Conservation (phyloP, 2,888 invertebrate genomes). For the Dicycla oo region DNA sequence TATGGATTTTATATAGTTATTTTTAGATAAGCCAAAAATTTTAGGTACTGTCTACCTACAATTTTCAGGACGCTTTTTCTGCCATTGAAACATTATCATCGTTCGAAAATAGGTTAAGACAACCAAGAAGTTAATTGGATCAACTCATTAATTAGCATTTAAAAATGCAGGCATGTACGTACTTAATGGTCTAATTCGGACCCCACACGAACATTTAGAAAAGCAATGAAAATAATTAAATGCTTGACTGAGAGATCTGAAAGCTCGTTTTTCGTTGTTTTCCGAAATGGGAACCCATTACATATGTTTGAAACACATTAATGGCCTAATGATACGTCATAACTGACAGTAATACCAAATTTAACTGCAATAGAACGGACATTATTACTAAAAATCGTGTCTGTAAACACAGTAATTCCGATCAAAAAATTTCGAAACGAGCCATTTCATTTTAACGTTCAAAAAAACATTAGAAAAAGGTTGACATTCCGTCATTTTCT, state of each 20-base stretch:
- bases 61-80: background rate
- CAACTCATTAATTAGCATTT: background rate
- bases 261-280: constrained; percentile 35
- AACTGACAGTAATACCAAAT: constrained; percentile 71
- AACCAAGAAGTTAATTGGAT: constrained; percentile 2
- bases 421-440: constrained; percentile 76
- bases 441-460: constrained; percentile 80
- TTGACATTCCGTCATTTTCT: constrained; percentile 89
- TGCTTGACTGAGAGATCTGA: background rate
- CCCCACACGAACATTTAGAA: constrained; percentile 11
- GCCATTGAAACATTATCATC: background rate
- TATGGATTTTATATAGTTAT: background rate
- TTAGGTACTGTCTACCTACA: too few relatives aligned
- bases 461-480: constrained; percentile 81
- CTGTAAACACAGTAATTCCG: constrained; percentile 79
- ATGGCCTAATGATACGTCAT: constrained; percentile 67
- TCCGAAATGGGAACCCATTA: constrained; percentile 44
- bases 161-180: background rate
- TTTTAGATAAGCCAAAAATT: background rate
- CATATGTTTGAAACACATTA: constrained; percentile 64
- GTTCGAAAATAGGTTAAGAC: background rate
- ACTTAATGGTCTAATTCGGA: background rate
- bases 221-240: constrained; percentile 32
- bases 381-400: constrained; percentile 75
- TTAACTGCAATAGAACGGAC: constrained; percentile 71